These are phyloP conservation scores for Sapayoa aenigma DNA, from an alignment of 2,113 vertebrate genomes.

Conservation along the genomic window DNA sequence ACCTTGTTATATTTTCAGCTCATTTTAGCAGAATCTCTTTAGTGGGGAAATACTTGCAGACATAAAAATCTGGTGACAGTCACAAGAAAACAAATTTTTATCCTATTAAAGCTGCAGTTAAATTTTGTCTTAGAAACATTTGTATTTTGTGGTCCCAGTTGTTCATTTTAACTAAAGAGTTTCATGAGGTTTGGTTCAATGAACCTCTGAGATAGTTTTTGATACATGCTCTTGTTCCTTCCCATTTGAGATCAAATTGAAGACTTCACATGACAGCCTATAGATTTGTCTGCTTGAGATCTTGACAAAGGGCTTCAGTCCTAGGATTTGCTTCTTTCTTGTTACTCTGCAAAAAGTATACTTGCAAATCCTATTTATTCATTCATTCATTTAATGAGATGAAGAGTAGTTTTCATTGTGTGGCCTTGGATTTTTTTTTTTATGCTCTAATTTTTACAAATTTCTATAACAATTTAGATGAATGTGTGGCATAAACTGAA, in stretches of 20 bases:
- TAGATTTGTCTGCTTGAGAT: background rate
- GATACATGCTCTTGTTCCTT: background rate
- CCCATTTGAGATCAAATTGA: background rate
- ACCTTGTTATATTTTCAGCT: background rate
- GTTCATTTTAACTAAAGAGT: background rate
- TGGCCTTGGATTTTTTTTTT: background rate
- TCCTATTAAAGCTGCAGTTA: background rate
- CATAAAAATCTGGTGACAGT: background rate
- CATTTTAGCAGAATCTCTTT: background rate
- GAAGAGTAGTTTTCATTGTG: background rate
- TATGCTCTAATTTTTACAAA: background rate
- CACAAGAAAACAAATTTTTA: background rate
- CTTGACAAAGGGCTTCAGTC: background rate
- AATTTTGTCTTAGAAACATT: background rate
- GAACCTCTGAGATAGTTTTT: background rate
- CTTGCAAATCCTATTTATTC: slow-evolving; percentile 16
- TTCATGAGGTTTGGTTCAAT: background rate
- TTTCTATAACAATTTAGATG: background rate
- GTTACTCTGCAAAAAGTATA: background rate
- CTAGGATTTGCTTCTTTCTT: background rate
- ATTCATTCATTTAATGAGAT: slow-evolving; percentile 27
- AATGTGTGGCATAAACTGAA: background rate
- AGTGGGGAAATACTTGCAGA: background rate
- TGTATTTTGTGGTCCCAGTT: background rate
- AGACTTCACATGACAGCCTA: background rate